Evolutionary conservation across 2,797 vertebrate genomes (phyloP), one percentile per base, ranked within the genome.

Genomic region (Acanthiza pusilla): DNA sequence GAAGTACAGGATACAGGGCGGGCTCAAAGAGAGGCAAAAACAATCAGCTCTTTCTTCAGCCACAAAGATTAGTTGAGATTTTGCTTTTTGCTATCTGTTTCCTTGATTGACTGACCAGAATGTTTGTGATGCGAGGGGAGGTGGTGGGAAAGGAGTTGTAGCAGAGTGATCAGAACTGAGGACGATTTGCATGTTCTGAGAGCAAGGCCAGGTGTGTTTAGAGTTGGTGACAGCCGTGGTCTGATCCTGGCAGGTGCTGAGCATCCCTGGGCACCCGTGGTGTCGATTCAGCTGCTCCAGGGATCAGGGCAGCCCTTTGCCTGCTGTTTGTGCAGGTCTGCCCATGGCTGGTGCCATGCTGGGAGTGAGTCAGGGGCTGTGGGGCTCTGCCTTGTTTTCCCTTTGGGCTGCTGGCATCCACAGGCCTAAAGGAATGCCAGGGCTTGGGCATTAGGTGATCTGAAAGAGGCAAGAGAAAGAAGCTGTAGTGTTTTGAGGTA

Each of bases 21-120:
- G 15, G 85, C 75, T 66, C 4, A 4, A 42, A 38, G 45, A 34
- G 43, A 90, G 48, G 74, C 74, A 65, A 13, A 40, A 89, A 84
- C 89, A 92, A 95, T 92, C 88, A 27, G 6, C 91, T 79, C 79
- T 96, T 96, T 95, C 94, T 96, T 96, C 50, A 17, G 42, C 62
- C 29, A 68, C 89, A 78, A 83, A 93, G 93, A 94, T 93, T 91
- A 81, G 67, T 86, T 92, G 89, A 94, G 91, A 94, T 76, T 85
- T 77, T 88, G 93, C 38, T 89, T 96, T 87, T 68, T 82, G 51
- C 58, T 82, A 88, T 85, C 81, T 55, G 23, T 80, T 93, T 89
- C 95, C 80, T 84, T 89, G 78, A 75, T 62, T 58, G 76, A 66
- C 51, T 2, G 17, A 67, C 60, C 87, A 51, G 92, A 93, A 55